Conservation (phyloP, 2,113 vertebrate species). For the Pyxicephalus adspersus region DNA sequence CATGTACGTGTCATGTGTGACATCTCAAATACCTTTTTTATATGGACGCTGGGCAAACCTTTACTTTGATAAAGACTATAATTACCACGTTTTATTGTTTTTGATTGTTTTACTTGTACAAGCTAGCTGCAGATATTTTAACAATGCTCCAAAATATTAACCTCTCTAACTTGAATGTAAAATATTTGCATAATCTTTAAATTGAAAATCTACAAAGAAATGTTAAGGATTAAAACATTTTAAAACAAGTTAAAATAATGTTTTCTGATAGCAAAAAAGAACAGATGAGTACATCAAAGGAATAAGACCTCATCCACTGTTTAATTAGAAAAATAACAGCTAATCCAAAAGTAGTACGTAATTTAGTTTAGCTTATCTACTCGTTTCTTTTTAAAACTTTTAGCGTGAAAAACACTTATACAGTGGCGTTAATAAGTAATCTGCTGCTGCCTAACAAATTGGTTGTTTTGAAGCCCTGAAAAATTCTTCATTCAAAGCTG, state of each 20-base stretch:
- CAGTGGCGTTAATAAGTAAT: slow-evolving; percentile 25
- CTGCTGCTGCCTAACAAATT: slow-evolving; percentile 10
- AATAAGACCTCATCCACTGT: neutral
- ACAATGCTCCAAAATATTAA: neutral
- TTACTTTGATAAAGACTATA: no score
- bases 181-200: slow-evolving; percentile 23
- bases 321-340: slow-evolving; percentile 37
- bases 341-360: neutral
- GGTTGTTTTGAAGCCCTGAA: slow-evolving; percentile 11
- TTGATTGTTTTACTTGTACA: no score
- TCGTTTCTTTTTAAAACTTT: slow-evolving; percentile 16
- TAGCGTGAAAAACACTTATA: slow-evolving; percentile 22
- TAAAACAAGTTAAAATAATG: neutral
- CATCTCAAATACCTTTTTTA: no score
- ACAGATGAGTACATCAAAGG: slow-evolving; percentile 9
- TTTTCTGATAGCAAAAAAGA: slow-evolving; percentile 2
- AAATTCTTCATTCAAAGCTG: neutral
- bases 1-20: no score
- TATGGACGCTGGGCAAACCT: no score
- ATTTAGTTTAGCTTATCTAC: slow-evolving; percentile 31
- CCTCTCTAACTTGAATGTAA: neutral
- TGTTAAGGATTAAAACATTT: slow-evolving; percentile 23
- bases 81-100: no score
- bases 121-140: no score
- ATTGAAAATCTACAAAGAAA: slow-evolving; percentile 20